phyloP scores from a whole-genome alignment of 2,888 invertebrate genomes.

The Gastracanthus pulcherrimus region DNA sequence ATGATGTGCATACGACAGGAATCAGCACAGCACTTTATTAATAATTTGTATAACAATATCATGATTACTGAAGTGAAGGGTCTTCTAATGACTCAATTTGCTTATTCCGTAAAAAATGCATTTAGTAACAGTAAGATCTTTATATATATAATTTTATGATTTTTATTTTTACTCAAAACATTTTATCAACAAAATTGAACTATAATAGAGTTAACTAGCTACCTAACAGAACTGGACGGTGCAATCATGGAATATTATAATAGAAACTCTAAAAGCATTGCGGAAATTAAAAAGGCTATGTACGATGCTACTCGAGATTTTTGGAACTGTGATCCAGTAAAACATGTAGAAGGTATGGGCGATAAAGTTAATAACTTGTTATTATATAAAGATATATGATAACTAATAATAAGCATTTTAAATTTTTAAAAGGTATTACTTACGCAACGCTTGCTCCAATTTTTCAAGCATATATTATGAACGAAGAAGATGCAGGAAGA shows the following conservation, averaged over 20 bases:
- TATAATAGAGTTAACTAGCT: too few relatives aligned
- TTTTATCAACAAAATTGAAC: too few relatives aligned
- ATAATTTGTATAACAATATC: background rate
- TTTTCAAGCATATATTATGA: slow-evolving; percentile 6
- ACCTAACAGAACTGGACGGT: too few relatives aligned
- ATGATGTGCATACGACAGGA: background rate
- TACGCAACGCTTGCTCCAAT: slow-evolving; percentile 13
- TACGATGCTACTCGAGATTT: background rate
- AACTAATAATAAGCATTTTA: too few relatives aligned
- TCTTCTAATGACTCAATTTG: background rate
- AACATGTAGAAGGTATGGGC: background rate
- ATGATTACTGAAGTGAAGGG: slow-evolving; percentile 2
- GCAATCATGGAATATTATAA: background rate
- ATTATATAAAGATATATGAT: too few relatives aligned
- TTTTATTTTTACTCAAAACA: too few relatives aligned
- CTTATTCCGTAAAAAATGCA: background rate
- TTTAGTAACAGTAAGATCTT: too few relatives aligned
- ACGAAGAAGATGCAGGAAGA: background rate
- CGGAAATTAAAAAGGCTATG: background rate
- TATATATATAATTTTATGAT: too few relatives aligned
- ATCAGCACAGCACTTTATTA: background rate
- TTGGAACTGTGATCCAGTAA: slow-evolving; percentile 14
- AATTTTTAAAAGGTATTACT: background rate
- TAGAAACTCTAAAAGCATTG: background rate
- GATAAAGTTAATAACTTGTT: background rate